phyloP scores from a whole-genome alignment of 2,888 invertebrate genomes.

The Masnerella sp. region DNA sequence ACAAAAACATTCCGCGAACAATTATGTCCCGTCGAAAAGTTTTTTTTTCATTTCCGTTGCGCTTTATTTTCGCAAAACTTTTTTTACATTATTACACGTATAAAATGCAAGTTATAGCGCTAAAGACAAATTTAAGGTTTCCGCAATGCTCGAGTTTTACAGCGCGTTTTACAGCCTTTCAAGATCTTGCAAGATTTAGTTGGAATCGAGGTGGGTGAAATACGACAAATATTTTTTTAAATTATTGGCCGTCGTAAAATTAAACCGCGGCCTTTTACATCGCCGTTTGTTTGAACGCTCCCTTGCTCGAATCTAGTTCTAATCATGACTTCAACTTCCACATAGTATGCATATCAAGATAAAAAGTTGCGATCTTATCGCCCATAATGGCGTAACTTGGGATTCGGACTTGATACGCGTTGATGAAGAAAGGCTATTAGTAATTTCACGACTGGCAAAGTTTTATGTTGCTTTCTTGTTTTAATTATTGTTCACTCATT shows the following conservation, averaged over 20 bases:
- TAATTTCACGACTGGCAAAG: slow-evolving; percentile 9
- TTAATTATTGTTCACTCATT: slow-evolving; percentile 1
- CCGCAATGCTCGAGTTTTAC: slow-evolving; percentile 27
- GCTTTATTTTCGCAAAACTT: slow-evolving; percentile 1
- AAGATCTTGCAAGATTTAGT: slow-evolving; percentile 23
- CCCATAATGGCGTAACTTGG: slow-evolving; percentile 16
- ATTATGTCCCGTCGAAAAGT: too few relatives aligned
- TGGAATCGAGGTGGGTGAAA: slow-evolving; percentile 25
- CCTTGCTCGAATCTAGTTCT: slow-evolving; percentile 26
- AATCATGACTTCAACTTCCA: slow-evolving; percentile 38
- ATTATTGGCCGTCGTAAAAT: slow-evolving; percentile 34
- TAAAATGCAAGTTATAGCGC: too few relatives aligned
- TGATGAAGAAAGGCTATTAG: slow-evolving; percentile 22
- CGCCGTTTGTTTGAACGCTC: slow-evolving; percentile 27
- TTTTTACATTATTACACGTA: too few relatives aligned
- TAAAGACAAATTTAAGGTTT: slow-evolving; percentile 31
- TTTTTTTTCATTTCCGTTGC: neutral
- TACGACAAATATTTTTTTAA: slow-evolving; percentile 41
- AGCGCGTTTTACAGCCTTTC: slow-evolving; percentile 30
- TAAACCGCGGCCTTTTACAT: slow-evolving; percentile 20
- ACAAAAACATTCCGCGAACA: too few relatives aligned
- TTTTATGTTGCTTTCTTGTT: neutral
- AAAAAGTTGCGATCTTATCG: slow-evolving; percentile 40
- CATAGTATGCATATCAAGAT: slow-evolving; percentile 44
- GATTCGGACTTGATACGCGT: slow-evolving; percentile 30